Evolutionary conservation across 1,140 invertebrate species (phyloP).

Genomic region (Drosophila leontia): DNA sequence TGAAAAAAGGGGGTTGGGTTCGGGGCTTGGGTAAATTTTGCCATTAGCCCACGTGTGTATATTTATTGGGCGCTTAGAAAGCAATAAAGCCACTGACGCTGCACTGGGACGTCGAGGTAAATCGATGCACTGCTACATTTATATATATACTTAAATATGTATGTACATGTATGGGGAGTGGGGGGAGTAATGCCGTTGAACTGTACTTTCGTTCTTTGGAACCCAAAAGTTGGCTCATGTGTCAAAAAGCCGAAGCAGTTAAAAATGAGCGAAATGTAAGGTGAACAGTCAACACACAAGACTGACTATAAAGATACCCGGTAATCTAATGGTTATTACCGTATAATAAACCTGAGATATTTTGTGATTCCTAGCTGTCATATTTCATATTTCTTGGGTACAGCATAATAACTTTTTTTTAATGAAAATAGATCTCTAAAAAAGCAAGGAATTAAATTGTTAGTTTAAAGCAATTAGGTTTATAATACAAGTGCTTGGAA

Average conservation of each 20-base stretch:
- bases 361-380: constrained; percentile 1
- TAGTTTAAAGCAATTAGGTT: too few relatives aligned
- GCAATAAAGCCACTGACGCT: constrained; percentile 17
- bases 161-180: not conserved
- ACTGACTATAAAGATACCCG: constrained; percentile 22
- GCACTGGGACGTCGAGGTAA: constrained; percentile 10
- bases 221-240: not conserved
- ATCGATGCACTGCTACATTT: not conserved
- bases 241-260: constrained; percentile 1
- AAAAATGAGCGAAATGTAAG: not conserved
- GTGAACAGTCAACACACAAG: not conserved
- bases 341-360: not conserved
- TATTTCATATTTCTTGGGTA: not conserved
- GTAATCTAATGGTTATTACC: constrained; percentile 1
- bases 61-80: constrained; percentile 26
- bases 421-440: too few relatives aligned
- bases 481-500: not conserved
- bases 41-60: constrained; percentile 14
- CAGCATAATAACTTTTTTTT: not conserved
- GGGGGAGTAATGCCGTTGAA: not conserved
- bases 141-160: not conserved
- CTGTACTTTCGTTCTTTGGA: constrained; percentile 9
- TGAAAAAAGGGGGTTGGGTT: not conserved
- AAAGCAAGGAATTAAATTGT: too few relatives aligned
- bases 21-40: not conserved